Conservation (phyloP, 2,888 invertebrate genomes). For the Busseola fusca region DNA sequence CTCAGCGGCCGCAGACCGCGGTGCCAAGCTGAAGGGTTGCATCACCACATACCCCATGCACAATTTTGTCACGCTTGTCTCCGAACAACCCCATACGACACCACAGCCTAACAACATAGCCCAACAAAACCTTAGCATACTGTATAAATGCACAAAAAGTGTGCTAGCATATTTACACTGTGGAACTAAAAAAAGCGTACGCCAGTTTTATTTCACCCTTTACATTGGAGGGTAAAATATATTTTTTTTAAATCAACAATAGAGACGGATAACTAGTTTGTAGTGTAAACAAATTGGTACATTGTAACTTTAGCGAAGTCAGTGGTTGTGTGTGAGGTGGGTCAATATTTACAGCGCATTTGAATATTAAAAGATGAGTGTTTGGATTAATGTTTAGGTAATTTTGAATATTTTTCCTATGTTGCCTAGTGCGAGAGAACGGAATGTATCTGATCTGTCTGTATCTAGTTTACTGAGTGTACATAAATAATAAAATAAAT, state of each 20-base stretch:
- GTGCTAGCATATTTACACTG: conserved; percentile 58
- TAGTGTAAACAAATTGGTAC: conserved; percentile 86
- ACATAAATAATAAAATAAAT: background rate
- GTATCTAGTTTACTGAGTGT: background rate
- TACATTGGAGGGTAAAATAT: conserved; percentile 75
- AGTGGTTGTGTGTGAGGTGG: conserved; percentile 63
- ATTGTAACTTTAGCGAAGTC: conserved; percentile 73
- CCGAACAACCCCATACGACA: conserved; percentile 52
- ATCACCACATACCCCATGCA: conserved; percentile 78
- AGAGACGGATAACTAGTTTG: conserved; percentile 82
- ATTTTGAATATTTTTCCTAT: background rate
- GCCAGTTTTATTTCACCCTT: conserved; percentile 68
- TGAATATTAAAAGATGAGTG: conserved; percentile 48
- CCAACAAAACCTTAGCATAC: conserved; percentile 32
- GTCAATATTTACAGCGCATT: conserved; percentile 58
- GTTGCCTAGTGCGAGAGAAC: background rate
- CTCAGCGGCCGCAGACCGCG: conserved; percentile 81
- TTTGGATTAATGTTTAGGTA: conserved; percentile 23
- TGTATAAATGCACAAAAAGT: conserved; percentile 23
- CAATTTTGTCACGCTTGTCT: conserved; percentile 84
- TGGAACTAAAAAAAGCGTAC: conserved; percentile 45
- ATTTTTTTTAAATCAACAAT: conserved; percentile 83
- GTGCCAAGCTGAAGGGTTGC: conserved; percentile 84
- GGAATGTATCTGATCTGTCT: too few species aligned
- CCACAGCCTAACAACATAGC: conserved; percentile 58